Evolutionary conservation across 2,888 invertebrate genomes (phyloP).

Genomic region (Notodonta dromedarius): DNA sequence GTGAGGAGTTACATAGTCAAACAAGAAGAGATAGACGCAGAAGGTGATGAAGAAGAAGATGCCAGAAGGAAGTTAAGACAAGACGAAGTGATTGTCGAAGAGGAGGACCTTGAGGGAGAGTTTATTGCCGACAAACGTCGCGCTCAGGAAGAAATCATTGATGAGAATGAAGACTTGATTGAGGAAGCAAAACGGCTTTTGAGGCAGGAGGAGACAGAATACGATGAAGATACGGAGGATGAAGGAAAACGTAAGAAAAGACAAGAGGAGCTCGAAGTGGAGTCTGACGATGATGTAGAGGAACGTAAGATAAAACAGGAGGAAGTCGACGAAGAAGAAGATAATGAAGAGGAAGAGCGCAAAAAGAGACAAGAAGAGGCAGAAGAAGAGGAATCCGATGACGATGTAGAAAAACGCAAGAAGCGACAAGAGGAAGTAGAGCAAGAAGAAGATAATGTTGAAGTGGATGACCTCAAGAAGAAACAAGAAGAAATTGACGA

Average conservation of each 20-base stretch:
- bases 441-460: conserved; percentile 10
- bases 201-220: conserved; percentile 28
- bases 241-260: conserved; percentile 8
- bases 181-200: conserved; percentile 18
- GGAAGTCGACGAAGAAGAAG: conserved; percentile 17
- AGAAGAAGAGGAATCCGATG: conserved; percentile 11
- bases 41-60: conserved; percentile 25
- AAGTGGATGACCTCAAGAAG: conserved; percentile 11
- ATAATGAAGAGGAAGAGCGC: conserved; percentile 18
- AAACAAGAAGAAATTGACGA: conserved; percentile 19
- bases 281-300: conserved; percentile 14
- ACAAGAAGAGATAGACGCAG: conserved; percentile 38
- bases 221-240: conserved; percentile 14
- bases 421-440: conserved; percentile 13
- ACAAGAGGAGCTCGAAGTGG: conserved; percentile 18
- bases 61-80: conserved; percentile 23
- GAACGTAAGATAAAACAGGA: conserved; percentile 9
- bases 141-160: conserved; percentile 31
- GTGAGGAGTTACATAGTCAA: conserved; percentile 33
- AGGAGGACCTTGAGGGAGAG: conserved; percentile 34
- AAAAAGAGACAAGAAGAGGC: conserved; percentile 26
- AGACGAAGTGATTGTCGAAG: conserved; percentile 24
- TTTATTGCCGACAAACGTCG: conserved; percentile 19
- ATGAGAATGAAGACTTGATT: conserved; percentile 22
- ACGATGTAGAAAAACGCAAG: conserved; percentile 15